Conservation (phyloP, 2,888 invertebrate genomes). For the Palloptera scutellata region DNA sequence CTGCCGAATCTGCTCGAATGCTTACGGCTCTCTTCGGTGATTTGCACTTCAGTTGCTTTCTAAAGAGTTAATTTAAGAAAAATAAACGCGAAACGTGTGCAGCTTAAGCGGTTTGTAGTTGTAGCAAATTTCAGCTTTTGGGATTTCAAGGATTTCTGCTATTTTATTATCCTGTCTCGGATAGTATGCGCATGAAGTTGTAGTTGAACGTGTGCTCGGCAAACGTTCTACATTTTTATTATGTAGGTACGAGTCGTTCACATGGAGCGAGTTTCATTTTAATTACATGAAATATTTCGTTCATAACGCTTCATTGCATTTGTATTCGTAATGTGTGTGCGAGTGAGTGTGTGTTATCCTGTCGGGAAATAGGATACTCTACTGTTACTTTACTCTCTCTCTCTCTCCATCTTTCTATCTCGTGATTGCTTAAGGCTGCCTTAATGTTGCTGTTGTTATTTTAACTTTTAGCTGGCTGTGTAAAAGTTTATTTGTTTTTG, state of each 20-base stretch:
- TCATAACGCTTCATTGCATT: conserved; percentile 21
- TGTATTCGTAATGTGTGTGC: too few species aligned
- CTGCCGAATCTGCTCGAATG: not conserved
- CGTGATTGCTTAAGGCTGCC: too few species aligned
- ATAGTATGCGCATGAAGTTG: conserved; percentile 21
- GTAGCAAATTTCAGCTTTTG: not conserved
- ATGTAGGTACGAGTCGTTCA: too few species aligned
- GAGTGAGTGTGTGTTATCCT: too few species aligned
- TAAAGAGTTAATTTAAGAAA: conserved; percentile 56
- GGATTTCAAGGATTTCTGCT: not conserved
- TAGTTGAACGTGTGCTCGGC: conserved; percentile 8
- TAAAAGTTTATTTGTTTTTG: too few species aligned
- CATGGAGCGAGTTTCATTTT: conserved; percentile 17
- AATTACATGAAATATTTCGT: conserved; percentile 27
- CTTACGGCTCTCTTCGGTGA: conserved; percentile 25
- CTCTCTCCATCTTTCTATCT: too few species aligned
- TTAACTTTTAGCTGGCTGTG: too few species aligned
- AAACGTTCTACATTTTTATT: too few species aligned
- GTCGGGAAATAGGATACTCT: too few species aligned
- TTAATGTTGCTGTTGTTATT: too few species aligned
- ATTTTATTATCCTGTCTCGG: conserved; percentile 14
- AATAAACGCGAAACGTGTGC: conserved; percentile 38
- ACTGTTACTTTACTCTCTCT: too few species aligned
- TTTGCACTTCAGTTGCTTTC: conserved; percentile 43
- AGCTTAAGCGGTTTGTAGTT: conserved; percentile 33